Percentiles rank a stretch among this genome's conserved stretches.
Conservation (phyloP, 2,797 vertebrate genomes). For the Hippopotamyrus pictus region DNA sequence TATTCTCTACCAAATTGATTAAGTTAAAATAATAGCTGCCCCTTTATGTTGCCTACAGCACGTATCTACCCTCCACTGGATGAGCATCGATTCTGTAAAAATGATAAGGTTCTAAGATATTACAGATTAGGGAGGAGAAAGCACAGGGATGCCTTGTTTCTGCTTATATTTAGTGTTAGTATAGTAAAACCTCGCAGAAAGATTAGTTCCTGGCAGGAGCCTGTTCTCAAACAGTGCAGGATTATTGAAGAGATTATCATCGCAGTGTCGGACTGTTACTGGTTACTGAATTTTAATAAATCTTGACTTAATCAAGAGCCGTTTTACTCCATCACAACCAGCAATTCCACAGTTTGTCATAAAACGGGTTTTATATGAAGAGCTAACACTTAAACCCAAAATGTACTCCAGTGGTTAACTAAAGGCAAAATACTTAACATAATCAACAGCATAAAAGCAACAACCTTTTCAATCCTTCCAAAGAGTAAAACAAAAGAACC, state of each 20-base stretch:
- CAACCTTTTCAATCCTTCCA: neutral
- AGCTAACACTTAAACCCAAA: neutral
- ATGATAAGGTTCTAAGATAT: neutral
- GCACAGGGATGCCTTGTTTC: neutral
- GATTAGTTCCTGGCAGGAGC: neutral
- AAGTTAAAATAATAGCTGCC: neutral
- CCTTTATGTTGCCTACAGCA: neutral
- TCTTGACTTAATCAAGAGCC: neutral
- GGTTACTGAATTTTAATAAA: neutral
- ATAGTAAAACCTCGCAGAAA: neutral
- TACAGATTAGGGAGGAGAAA: neutral
- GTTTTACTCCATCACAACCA: neutral
- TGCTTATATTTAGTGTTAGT: neutral
- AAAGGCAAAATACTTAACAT: neutral
- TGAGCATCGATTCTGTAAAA: neutral
- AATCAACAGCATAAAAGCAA: neutral
- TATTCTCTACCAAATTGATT: neutral
- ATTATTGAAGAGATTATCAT: neutral
- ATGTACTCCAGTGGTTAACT: neutral
- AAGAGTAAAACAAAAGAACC: neutral
- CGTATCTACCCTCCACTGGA: neutral
- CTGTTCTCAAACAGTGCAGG: neutral
- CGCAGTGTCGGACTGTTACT: neutral
- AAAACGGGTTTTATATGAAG: neutral
- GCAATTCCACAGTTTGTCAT: neutral